Conservation (phyloP, 2,113 vertebrate species). For the Cricetomys ansorgei region DNA sequence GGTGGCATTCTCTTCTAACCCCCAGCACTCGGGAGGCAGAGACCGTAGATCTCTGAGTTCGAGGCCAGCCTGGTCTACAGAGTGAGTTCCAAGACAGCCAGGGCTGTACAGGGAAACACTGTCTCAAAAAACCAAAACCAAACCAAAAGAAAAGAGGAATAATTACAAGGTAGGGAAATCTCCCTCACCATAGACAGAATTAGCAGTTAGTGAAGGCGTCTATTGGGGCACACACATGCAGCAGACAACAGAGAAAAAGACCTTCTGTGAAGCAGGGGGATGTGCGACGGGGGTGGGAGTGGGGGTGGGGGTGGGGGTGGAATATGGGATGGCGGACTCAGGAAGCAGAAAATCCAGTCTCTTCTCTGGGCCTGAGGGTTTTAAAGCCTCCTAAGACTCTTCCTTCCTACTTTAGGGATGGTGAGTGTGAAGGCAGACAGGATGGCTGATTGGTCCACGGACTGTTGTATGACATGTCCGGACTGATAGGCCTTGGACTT, state of each 20-base stretch:
- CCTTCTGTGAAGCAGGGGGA: not conserved
- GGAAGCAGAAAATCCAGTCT: not conserved
- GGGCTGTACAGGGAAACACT: not conserved
- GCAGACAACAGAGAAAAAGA: not conserved
- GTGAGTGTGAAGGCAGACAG: not conserved
- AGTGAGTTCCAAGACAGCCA: not conserved
- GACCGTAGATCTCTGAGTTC: not conserved
- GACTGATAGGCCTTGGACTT: not conserved
- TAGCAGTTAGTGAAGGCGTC: not conserved
- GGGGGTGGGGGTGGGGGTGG: too few species aligned
- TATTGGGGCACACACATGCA: not conserved
- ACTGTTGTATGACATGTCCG: not conserved
- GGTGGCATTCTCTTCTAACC: not conserved
- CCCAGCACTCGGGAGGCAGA: not conserved
- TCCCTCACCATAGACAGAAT: not conserved
- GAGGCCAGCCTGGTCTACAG: not conserved
- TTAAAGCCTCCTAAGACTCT: not conserved
- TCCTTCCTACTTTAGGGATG: not conserved
- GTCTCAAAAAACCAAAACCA: not conserved
- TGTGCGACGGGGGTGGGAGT: too few species aligned
- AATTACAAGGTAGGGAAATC: not conserved
- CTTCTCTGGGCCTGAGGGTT: not conserved
- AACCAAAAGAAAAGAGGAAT: not conserved
- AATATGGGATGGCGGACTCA: too few species aligned
- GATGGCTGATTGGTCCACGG: not conserved